phyloP scores from a whole-genome alignment of 2,888 invertebrate species.

The Pardosa pseudoannulata region DNA sequence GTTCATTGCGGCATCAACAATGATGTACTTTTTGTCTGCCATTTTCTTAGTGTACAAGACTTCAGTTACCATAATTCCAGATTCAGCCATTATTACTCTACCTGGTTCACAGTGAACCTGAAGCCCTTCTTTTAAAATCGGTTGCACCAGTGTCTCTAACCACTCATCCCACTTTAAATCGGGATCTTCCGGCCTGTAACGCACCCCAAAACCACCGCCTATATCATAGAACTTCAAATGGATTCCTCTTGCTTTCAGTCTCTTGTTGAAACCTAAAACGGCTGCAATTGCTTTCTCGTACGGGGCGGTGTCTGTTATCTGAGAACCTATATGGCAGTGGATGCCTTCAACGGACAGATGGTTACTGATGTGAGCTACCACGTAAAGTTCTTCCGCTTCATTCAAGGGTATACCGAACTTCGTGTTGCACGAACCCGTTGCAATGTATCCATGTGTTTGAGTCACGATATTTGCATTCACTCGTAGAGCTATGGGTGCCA shows the following conservation, averaged over 20 bases:
- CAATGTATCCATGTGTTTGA: slow-evolving; percentile 77
- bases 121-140: slow-evolving; percentile 74
- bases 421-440: slow-evolving; percentile 76
- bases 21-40: slow-evolving; percentile 76
- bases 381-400: slow-evolving; percentile 75
- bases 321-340: slow-evolving; percentile 78
- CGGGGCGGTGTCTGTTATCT: slow-evolving; percentile 75
- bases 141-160: slow-evolving; percentile 74
- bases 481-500: slow-evolving; percentile 76
- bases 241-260: slow-evolving; percentile 39
- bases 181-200: slow-evolving; percentile 9
- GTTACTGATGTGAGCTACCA: slow-evolving; percentile 73
- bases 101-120: slow-evolving; percentile 78
- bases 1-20: slow-evolving; percentile 78
- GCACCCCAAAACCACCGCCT: slow-evolving; percentile 61
- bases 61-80: slow-evolving; percentile 76
- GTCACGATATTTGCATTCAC: slow-evolving; percentile 77
- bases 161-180: slow-evolving; percentile 47
- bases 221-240: slow-evolving; percentile 54
- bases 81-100: slow-evolving; percentile 77
- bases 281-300: slow-evolving; percentile 74
- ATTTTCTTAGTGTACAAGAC: slow-evolving; percentile 76
- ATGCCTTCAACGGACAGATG: slow-evolving; percentile 77
- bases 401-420: slow-evolving; percentile 78
- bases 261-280: slow-evolving; percentile 51